These are phyloP conservation scores for Drosophila leonis DNA, from an alignment of 2,888 invertebrate genomes.

Conservation along the genomic window DNA sequence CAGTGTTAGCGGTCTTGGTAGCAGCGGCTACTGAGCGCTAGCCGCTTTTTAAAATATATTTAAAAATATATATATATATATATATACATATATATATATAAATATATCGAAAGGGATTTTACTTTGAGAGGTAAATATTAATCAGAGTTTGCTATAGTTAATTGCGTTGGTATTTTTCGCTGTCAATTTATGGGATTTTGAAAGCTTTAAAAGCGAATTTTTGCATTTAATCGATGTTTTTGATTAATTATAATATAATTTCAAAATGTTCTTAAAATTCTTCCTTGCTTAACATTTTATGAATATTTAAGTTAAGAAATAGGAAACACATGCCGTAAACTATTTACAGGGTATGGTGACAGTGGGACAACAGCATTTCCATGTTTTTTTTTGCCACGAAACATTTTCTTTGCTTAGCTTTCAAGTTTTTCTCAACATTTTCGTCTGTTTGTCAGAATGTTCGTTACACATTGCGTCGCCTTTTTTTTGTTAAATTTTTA, in stretches of 20 bases:
- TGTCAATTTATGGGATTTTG: not conserved
- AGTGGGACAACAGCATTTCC: not conserved
- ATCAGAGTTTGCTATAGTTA: not conserved
- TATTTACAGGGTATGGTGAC: constrained; percentile 11
- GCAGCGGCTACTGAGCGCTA: not conserved
- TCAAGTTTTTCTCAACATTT: constrained; percentile 63
- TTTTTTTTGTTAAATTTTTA: constrained; percentile 29
- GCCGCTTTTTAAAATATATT: not conserved
- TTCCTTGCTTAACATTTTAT: not conserved
- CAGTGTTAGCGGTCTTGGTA: constrained; percentile 17
- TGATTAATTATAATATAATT: too few species aligned
- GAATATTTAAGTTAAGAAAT: not conserved
- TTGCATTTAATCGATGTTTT: not conserved
- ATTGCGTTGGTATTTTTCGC: not conserved
- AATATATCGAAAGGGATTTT: too few species aligned
- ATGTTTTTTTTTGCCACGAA: constrained; percentile 9
- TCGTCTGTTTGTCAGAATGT: constrained; percentile 45
- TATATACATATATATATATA: too few species aligned
- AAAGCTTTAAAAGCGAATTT: not conserved
- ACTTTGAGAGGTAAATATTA: not conserved
- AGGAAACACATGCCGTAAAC: too few species aligned
- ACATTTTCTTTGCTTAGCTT: constrained; percentile 39
- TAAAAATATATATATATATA: too few species aligned
- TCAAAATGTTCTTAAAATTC: not conserved
- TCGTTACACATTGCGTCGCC: constrained; percentile 47